Evolutionary conservation across 2,113 vertebrate species (phyloP).

Genomic region (Nibea coibor): DNA sequence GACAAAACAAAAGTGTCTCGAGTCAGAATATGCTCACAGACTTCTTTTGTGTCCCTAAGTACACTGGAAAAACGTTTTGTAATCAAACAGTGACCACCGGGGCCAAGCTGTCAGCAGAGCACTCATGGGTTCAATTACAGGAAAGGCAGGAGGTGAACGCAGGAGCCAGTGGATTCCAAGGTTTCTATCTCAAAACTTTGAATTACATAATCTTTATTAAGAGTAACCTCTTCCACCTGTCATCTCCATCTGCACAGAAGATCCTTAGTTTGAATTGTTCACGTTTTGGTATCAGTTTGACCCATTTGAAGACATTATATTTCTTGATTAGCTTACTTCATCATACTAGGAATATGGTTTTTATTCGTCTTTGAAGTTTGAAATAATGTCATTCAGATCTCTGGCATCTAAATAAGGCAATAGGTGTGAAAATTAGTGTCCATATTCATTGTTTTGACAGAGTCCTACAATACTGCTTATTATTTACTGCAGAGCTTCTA

Average conservation of each 20-base stretch:
- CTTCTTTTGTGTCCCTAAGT: slow-evolving; percentile 48
- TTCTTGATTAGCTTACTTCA: not conserved
- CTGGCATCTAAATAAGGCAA: not conserved
- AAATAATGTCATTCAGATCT: not conserved
- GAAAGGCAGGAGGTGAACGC: slow-evolving; percentile 52
- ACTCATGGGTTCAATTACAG: slow-evolving; percentile 74
- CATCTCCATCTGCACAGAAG: not conserved
- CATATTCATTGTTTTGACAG: not conserved
- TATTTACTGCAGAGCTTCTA: not conserved
- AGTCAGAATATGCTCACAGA: slow-evolving; percentile 50
- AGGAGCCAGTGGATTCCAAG: slow-evolving; percentile 60
- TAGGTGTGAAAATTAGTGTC: slow-evolving; percentile 11
- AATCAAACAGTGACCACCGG: slow-evolving; percentile 53
- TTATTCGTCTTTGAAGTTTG: slow-evolving; percentile 2
- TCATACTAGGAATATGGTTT: slow-evolving; percentile 2
- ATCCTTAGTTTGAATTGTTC: not conserved
- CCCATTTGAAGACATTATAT: slow-evolving; percentile 4
- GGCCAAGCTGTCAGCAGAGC: slow-evolving; percentile 61
- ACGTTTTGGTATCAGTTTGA: slow-evolving; percentile 1
- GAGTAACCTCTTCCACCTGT: slow-evolving; percentile 59
- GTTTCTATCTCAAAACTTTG: slow-evolving; percentile 44
- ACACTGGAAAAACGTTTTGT: slow-evolving; percentile 53
- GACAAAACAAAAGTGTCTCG: slow-evolving; percentile 38
- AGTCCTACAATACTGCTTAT: not conserved
- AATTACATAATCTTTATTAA: slow-evolving; percentile 71